Base-by-base conservation (phyloP, 1,140 invertebrate species). In the Drosophila arizonae region DNA sequence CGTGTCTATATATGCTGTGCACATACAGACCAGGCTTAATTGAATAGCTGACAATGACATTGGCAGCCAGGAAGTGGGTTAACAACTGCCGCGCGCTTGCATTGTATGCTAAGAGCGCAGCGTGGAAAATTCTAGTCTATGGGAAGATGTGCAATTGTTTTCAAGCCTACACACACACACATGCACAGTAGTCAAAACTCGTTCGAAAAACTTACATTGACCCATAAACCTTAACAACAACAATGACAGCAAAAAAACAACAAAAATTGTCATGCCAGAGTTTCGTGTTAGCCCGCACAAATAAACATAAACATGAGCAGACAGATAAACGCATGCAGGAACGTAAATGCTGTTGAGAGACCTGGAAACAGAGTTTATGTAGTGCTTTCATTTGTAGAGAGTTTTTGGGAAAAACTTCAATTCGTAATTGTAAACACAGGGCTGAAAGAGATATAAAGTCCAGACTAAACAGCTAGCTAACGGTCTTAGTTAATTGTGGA, bases 131-230 rank as follows among this genome's bases (percentile, higher is more conserved):
- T 61, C 46, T 33, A 58, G 50, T 17, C 54, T 24, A 61, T 88
- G 84, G 79, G 84, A 87, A 87, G 88, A 74, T 84, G 77, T 62
- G 84, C 84, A 88, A 87, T 87, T 87, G 84, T 88, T 88, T 82
- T 73, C 65, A 51, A 57, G 54, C 55, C 39, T 45, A 48, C 41
- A 62, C 67, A 28, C 45, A 48, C 21, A 46, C 15, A 10, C 21
- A n/a, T 11, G 17, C n/a, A 41, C 11, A 24, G 21, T 24, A 24
- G 21, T 43, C 60, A 60, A 87, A 86, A 88, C 82, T 66, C 76
- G 82, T 88, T 82, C 69, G 75, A 39, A 79, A 76, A 73, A 68
- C 75, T 50, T 58, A 69, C 61, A 76, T 51, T 86, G 82, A 87
- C 82, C 82, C 61, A 87, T 64, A 87, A 87, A 86, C 84, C 75